Evolutionary conservation across 2,888 invertebrate species (phyloP), one percentile per base, ranked within the genome.

Genomic region (Bimastos eiseni): DNA sequence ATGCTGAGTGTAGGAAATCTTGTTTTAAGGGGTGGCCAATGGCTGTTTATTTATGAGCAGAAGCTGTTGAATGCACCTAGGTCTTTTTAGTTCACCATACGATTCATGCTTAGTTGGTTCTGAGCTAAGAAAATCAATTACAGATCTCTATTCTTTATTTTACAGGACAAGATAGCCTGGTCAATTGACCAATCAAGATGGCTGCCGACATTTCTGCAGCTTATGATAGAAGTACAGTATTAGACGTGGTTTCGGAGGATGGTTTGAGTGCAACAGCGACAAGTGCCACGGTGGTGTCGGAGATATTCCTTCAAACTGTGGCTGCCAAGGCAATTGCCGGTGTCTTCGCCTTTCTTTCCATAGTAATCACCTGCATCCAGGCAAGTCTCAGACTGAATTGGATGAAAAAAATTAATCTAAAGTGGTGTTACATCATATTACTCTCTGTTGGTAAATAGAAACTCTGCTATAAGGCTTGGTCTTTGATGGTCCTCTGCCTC

Each of bases 281-380:
- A 33, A 36, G 36, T 21, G 3, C 6, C 34, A 17, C 36, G 30
- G 36, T 36, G 5, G 86, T 17, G 86, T 86, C 83, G 91, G 94
- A 83, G 94, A 95, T 91, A 91, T 99, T 99, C 95, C 96, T 99
- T 92, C 98, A 99, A 95, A 98, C 98, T 36, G 97, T 97, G 94
- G 96, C 97, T 49, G 98, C 98, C n/a, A 98, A 99, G 96, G 97
- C 97, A 92, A 97, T 99, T 93, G 98, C 99, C 44, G 99, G 99
- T 91, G 96, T 97, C 91, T 99, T 98, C 95, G 98, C 99, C 89
- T 98, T 98, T 84, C 89, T 91, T 34, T 90, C 91, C 83, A 92
- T 92, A 83, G 24, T 92, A 30, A 55, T 92, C 36, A 91, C 92
- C 84, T 92, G 92, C 55, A 70, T 89, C 37, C 92, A 92, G 91